These are phyloP conservation scores for Gymnothorax javanicus DNA, from an alignment of 2,797 vertebrate genomes.

Conservation along the genomic window DNA sequence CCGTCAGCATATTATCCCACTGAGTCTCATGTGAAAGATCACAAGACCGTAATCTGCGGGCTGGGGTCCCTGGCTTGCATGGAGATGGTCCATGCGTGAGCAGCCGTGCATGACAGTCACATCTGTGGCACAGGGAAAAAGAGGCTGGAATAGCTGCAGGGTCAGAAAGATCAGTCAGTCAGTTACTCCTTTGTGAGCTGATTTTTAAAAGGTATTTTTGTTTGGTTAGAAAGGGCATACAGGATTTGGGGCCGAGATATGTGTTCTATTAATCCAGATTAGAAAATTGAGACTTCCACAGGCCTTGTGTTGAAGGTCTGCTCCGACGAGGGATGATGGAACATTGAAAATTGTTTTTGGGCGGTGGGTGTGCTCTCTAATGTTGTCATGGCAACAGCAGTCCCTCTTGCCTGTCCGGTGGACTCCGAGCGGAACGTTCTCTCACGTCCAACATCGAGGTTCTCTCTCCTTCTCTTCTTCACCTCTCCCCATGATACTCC, in stretches of 20 bases:
- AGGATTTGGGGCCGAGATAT: not conserved
- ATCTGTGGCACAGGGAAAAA: not conserved
- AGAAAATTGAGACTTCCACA: not conserved
- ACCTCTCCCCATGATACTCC: not conserved
- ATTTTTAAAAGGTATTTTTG: not conserved
- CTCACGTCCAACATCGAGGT: not conserved
- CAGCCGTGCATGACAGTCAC: not conserved
- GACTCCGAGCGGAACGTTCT: constrained; percentile 36
- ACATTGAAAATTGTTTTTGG: not conserved
- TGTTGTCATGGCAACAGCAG: constrained; percentile 45
- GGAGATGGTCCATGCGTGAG: not conserved
- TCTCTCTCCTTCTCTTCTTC: not conserved
- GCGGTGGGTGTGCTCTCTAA: constrained; percentile 5
- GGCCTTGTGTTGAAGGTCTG: constrained; percentile 19
- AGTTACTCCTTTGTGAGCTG: not conserved
- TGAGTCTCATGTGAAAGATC: not conserved
- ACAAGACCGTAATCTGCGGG: not conserved
- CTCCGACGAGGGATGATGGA: constrained; percentile 28
- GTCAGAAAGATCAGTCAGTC: not conserved
- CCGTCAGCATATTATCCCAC: not conserved
- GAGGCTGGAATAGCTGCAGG: not conserved
- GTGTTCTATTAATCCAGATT: not conserved
- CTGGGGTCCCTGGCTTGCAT: not conserved
- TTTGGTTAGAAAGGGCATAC: not conserved
- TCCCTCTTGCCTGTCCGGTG: constrained; percentile 20